These are phyloP conservation scores for Dallia pectoralis DNA, from an alignment of 2,797 vertebrate genomes.

Conservation along the genomic window DNA sequence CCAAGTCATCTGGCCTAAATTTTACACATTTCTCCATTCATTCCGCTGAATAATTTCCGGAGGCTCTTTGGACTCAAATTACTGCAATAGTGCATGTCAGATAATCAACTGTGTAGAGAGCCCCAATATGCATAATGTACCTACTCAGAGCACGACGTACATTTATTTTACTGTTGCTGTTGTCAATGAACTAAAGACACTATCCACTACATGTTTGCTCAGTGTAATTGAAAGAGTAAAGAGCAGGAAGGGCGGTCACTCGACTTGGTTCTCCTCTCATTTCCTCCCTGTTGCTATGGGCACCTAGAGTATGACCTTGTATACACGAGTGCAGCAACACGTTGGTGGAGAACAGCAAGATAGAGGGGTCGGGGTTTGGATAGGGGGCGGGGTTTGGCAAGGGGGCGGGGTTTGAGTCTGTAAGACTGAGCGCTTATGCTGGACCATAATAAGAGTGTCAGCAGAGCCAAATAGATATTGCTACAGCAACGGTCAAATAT, in stretches of 20 bases:
- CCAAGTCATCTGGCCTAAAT: slow-evolving; percentile 4
- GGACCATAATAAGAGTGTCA: neutral
- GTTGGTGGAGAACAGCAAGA: neutral
- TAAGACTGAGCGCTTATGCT: neutral
- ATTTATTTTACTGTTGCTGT: neutral
- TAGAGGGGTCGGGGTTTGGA: neutral
- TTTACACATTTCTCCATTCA: slow-evolving; percentile 9
- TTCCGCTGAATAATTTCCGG: neutral
- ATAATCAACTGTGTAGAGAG: neutral
- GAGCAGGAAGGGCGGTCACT: slow-evolving; percentile 50
- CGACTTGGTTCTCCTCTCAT: slow-evolving; percentile 30
- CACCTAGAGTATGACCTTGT: slow-evolving; percentile 13
- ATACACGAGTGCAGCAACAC: neutral
- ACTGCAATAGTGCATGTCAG: neutral
- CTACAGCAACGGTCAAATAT: neutral
- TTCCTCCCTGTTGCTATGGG: slow-evolving; percentile 42
- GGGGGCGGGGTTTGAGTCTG: neutral
- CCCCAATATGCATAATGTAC: neutral
- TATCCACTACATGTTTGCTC: neutral
- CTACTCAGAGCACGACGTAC: neutral
- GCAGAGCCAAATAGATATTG: neutral
- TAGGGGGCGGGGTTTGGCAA: neutral
- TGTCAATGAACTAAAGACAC: slow-evolving; percentile 56
- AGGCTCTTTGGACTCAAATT: neutral
- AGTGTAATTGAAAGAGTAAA: slow-evolving; percentile 28